These are phyloP conservation scores for Bombus confusus DNA, from an alignment of 1,140 invertebrate species.

Conservation along the genomic window DNA sequence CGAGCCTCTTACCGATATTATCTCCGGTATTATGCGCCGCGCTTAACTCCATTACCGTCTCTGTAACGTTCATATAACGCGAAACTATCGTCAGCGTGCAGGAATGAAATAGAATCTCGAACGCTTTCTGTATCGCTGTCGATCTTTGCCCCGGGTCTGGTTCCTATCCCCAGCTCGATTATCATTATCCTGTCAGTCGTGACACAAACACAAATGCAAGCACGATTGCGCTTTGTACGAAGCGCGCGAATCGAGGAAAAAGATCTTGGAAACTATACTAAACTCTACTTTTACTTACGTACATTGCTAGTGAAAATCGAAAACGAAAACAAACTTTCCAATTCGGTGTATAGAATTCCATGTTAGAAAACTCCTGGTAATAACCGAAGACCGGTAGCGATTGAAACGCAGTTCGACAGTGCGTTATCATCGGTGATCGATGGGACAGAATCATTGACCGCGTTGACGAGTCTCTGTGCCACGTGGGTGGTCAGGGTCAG, in stretches of 20 bases:
- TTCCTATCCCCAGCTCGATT: background rate
- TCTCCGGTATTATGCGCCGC: constrained; percentile 45
- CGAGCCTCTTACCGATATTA: constrained; percentile 55
- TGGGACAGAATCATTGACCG: background rate
- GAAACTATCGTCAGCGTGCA: constrained; percentile 1
- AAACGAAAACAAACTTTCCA: constrained; percentile 8
- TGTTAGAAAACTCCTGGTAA: background rate
- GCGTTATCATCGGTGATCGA: no score
- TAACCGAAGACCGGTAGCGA: no score
- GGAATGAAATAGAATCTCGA: constrained; percentile 46
- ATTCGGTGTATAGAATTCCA: background rate
- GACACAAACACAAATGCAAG: background rate
- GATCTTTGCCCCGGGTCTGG: no score
- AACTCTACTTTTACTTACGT: background rate
- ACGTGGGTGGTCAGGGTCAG: constrained; percentile 47
- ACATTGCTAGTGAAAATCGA: background rate
- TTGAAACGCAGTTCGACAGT: no score
- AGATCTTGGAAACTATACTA: constrained; percentile 2
- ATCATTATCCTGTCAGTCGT: background rate
- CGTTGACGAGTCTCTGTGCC: background rate
- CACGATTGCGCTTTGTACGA: background rate
- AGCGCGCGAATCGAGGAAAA: background rate
- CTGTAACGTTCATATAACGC: constrained; percentile 26
- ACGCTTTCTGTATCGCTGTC: background rate
- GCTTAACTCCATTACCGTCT: constrained; percentile 36